Percentiles rank a stretch among this genome's conserved stretches.
These are phyloP conservation scores for Neomicropteryx cornuta DNA, from an alignment of 1,140 invertebrate species.

Conservation along the genomic window DNA sequence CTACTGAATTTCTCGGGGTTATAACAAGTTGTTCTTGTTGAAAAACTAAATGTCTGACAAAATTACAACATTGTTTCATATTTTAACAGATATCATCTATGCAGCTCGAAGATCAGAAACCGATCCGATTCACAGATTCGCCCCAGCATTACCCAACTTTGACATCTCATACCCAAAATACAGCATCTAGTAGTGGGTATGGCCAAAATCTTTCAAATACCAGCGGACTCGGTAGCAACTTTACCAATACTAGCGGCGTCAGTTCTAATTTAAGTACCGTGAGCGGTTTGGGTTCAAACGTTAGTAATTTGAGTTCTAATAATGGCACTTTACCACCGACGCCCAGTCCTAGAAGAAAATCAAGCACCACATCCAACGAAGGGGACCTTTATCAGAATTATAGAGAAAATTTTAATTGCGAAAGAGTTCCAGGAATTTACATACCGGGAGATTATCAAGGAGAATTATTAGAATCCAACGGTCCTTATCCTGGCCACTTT, in stretches of 20 bases:
- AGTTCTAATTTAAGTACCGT: conserved; percentile 18
- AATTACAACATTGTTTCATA: conserved; percentile 3
- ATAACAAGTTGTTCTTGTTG: background rate
- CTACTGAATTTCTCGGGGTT: background rate
- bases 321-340: conserved; percentile 44
- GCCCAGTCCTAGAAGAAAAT: conserved; percentile 57
- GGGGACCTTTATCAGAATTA: conserved; percentile 36
- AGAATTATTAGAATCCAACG: conserved; percentile 11
- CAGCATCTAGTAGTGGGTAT: conserved; percentile 33
- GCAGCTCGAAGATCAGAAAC: conserved; percentile 45
- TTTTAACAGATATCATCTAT: conserved; percentile 30
- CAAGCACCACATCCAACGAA: conserved; percentile 50
- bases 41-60: background rate
- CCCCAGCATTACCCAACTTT: conserved; percentile 49
- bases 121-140: conserved; percentile 65
- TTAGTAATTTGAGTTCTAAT: conserved; percentile 16
- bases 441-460: conserved; percentile 38
- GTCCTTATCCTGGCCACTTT: conserved; percentile 12
- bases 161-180: conserved; percentile 17
- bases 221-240: conserved; percentile 34
- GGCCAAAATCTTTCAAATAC: conserved; percentile 29
- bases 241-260: conserved; percentile 28
- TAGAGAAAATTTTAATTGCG: conserved; percentile 23
- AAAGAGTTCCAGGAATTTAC: conserved; percentile 42
- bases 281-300: conserved; percentile 11